Evolutionary conservation across 2,797 vertebrate species (phyloP), one percentile per base, ranked within the genome.

Genomic region (Coreius guichenoti): DNA sequence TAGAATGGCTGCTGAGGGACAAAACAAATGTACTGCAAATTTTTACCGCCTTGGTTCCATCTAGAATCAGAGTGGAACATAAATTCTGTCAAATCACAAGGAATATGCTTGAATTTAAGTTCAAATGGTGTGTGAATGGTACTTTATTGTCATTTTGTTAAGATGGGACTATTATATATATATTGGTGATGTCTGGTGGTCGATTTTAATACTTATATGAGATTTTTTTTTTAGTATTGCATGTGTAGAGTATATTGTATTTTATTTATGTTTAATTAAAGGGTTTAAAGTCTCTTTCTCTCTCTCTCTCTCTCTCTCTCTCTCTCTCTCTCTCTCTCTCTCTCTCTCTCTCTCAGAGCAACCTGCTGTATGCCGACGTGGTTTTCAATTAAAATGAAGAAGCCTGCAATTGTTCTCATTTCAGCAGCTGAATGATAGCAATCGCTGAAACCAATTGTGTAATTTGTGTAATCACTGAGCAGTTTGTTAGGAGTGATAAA

Each of bases 391-490:
- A 90, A 89, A 87, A 89, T 84, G 83, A 86, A 82, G 75, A 87
- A 88, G 84, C 79, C 81, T 81, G 84, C 87, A 87, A 80, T 88
- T 88, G 82, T 88, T 88, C 85, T 86, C 70, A 80, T 89, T 92
- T 88, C 81, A 87, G 90, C 85, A 84, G 79, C 83, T 82, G 73
- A 21, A 74, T 85, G 90, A 90, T 90, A 87, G 84, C 89, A 89
- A 90, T 92, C 89, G 83, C 85, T 84, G 87, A 79, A 86, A 88
- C 89, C 86, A 88, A 87, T 92, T 90, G 89, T 91, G 89, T 89
- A 89, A 88, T 90, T 89, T 51, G 56, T 89, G 87, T 89, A 90
- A 89, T 91, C 87, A 89, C 88, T 86, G 80, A 88, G 69, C 82
- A 83, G 89, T 90, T 90, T 90, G 90, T 86, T 58, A 85, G 86